Percentiles rank a stretch among this genome's conserved stretches.
phyloP scores from a whole-genome alignment of 2,797 vertebrate species.

The Dendrocincla tyrannina region DNA sequence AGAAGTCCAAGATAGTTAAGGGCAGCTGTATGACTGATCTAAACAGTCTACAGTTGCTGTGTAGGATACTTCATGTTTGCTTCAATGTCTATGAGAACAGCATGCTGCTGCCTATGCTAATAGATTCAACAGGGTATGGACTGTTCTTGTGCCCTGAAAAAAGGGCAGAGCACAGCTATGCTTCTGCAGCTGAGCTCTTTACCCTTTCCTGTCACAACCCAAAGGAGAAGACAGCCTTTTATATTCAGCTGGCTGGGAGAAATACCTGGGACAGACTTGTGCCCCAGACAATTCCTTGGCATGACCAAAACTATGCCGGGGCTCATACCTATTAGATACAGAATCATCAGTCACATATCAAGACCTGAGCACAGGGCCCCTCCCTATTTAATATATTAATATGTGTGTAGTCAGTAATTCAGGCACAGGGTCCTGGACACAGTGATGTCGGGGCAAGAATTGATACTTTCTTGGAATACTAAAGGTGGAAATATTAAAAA shows the following conservation, averaged over 20 bases:
- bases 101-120: not conserved
- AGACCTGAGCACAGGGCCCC: not conserved
- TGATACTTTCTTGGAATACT: not conserved
- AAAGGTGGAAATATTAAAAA: not conserved
- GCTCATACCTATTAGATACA: not conserved
- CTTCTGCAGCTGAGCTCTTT: not conserved
- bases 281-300: not conserved
- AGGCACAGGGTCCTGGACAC: not conserved
- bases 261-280: not conserved
- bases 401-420: not conserved
- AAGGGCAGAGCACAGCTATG: not conserved
- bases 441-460: rapidly evolving
- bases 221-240: not conserved
- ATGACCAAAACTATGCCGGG: not conserved
- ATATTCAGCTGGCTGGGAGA: not conserved
- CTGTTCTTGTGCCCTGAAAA: not conserved
- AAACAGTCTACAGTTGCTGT: not conserved
- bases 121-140: not conserved
- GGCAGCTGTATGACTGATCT: not conserved
- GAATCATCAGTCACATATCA: not conserved
- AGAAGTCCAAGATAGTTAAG: not conserved
- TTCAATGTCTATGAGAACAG: not conserved
- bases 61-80: not conserved
- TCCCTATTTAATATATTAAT: not conserved
- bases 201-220: rapidly evolving